These are phyloP conservation scores for Drosophila meridiana DNA, from an alignment of 2,888 invertebrate species.

Conservation along the genomic window DNA sequence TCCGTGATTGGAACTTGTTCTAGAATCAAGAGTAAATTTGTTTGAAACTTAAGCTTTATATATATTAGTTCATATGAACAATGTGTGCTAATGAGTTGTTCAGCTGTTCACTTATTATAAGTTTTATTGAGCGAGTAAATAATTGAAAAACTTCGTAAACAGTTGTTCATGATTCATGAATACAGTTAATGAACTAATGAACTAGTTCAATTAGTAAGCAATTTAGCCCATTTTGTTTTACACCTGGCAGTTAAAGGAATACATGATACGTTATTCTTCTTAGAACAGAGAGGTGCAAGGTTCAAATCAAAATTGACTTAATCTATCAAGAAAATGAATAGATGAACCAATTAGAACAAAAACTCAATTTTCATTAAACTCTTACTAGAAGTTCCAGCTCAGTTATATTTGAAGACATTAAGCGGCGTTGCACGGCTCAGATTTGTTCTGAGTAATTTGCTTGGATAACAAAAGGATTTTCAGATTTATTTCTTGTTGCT, in stretches of 20 bases:
- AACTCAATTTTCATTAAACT: not conserved
- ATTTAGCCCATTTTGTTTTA: not conserved
- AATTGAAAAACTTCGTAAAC: not conserved
- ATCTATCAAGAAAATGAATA: not conserved
- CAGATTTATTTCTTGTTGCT: not conserved
- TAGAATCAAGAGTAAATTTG: too few species aligned
- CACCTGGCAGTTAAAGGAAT: not conserved
- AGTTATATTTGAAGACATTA: not conserved
- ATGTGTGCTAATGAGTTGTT: not conserved
- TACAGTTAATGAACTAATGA: not conserved
- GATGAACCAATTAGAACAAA: not conserved
- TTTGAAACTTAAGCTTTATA: too few species aligned
- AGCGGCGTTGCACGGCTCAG: not conserved
- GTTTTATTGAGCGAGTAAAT: not conserved
- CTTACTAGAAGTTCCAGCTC: not conserved
- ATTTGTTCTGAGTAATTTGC: conserved; percentile 2
- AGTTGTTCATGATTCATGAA: not conserved
- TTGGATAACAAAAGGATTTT: not conserved
- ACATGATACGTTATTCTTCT: not conserved
- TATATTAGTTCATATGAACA: not conserved
- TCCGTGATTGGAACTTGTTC: not conserved
- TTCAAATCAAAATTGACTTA: not conserved
- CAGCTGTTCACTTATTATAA: not conserved
- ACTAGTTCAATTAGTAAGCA: not conserved
- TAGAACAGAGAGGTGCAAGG: not conserved